phyloP scores from a whole-genome alignment of 2,113 vertebrate species.

The Oryzias celebensis region DNA sequence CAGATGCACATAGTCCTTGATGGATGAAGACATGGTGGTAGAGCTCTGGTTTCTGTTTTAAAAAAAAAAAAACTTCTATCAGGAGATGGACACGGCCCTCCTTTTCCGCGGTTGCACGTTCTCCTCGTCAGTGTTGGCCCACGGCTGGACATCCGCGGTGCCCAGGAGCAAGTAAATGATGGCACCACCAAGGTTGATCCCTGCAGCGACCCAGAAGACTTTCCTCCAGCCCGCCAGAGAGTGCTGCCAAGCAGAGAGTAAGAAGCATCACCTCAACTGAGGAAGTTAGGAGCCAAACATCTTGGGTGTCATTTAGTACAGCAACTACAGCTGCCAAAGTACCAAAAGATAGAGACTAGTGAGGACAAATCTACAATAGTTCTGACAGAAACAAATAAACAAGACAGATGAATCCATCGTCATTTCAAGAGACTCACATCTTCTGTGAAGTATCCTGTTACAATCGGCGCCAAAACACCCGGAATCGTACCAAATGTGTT shows the following conservation, averaged over 20 bases:
- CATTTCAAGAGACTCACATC: conserved; percentile 58
- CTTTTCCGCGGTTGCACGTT: conserved; percentile 17
- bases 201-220: conserved; percentile 74
- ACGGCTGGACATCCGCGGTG: conserved; percentile 71
- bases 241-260: conserved; percentile 54
- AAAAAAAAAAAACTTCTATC: background rate
- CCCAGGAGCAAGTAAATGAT: conserved; percentile 69
- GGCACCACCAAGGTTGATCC: conserved; percentile 65
- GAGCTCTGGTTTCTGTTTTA: background rate
- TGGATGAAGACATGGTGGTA: too few species aligned
- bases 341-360: too few species aligned
- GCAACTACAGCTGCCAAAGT: too few species aligned
- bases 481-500: conserved; percentile 78
- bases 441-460: conserved; percentile 72
- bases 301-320: too few species aligned
- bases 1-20: too few species aligned
- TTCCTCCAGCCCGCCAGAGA: conserved; percentile 74
- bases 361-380: too few species aligned
- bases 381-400: background rate
- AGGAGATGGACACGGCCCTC: background rate
- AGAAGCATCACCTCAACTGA: background rate
- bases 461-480: conserved; percentile 72
- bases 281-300: too few species aligned
- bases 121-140: conserved; percentile 73
- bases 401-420: background rate